Conservation (phyloP, 2,888 invertebrate species). For the Hylaea fasciaria region DNA sequence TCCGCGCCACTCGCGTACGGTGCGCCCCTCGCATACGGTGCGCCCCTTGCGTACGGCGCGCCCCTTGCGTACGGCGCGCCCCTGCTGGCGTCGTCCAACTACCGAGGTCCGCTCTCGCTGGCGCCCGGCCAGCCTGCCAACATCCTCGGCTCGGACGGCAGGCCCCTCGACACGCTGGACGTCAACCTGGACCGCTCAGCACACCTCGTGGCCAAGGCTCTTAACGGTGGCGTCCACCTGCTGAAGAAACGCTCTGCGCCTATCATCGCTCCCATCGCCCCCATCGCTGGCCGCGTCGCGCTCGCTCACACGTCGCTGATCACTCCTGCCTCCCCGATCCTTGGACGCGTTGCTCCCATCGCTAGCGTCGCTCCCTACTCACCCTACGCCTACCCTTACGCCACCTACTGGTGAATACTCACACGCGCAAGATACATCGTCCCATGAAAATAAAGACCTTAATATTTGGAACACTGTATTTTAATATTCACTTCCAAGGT, state of each 20-base stretch:
- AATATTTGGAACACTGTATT: too few species aligned
- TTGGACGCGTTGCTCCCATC: conserved; percentile 39
- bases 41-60: conserved; percentile 27
- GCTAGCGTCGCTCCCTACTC: conserved; percentile 37
- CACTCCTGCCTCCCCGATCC: conserved; percentile 39
- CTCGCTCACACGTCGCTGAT: conserved; percentile 35
- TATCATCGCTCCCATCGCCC: conserved; percentile 48
- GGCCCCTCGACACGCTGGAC: conserved; percentile 74
- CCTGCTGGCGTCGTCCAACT: conserved; percentile 34
- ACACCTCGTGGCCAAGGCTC: conserved; percentile 61
- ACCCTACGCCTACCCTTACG: conserved; percentile 35
- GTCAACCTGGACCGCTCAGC: conserved; percentile 76
- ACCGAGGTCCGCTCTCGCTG: conserved; percentile 46
- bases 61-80: conserved; percentile 22
- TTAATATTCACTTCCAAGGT: too few species aligned
- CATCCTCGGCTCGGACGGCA: conserved; percentile 72
- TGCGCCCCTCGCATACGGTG: conserved; percentile 3
- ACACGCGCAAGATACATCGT: background rate
- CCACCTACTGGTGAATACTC: conserved; percentile 52
- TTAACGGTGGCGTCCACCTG: conserved; percentile 59
- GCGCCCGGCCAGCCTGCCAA: conserved; percentile 75
- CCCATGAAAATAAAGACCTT: too few species aligned
- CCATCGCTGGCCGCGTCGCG: conserved; percentile 38
- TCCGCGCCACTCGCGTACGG: conserved; percentile 20
- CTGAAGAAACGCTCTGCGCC: conserved; percentile 68